Percentiles rank a stretch among this genome's conserved stretches.
phyloP scores from a whole-genome alignment of 2,113 vertebrate species.

The Spea multiplicata region DNA sequence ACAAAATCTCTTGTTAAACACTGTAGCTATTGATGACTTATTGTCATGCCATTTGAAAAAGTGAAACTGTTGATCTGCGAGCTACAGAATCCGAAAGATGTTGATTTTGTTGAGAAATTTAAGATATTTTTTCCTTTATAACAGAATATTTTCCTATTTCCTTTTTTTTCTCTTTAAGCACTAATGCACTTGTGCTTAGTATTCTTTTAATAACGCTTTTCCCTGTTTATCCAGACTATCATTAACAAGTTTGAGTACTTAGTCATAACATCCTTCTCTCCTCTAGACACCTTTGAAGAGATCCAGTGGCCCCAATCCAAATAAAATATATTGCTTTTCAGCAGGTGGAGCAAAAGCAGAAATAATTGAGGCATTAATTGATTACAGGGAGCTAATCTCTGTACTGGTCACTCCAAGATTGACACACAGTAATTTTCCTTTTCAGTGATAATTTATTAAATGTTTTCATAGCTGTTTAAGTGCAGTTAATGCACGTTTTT shows the following conservation, averaged over 20 bases:
- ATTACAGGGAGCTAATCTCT: conserved; percentile 76
- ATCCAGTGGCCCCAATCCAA: conserved; percentile 76
- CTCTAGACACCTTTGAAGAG: conserved; percentile 73
- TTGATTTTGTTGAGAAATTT: not conserved
- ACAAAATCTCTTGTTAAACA: not conserved
- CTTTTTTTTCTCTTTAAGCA: not conserved
- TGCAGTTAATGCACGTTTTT: too few species aligned
- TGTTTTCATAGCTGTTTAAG: not conserved
- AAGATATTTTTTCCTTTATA: not conserved
- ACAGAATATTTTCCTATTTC: conserved; percentile 7
- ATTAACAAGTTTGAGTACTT: conserved; percentile 64
- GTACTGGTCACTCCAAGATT: conserved; percentile 75
- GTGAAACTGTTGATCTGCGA: not conserved
- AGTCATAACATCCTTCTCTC: conserved; percentile 76
- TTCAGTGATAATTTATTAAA: not conserved
- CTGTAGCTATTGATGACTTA: not conserved
- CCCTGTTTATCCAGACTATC: conserved; percentile 31
- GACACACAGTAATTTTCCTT: conserved; percentile 21
- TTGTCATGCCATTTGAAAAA: not conserved
- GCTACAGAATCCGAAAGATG: conserved; percentile 9
- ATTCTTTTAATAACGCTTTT: conserved; percentile 25
- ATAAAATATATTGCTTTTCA: conserved; percentile 73
- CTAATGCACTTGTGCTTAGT: conserved; percentile 46
- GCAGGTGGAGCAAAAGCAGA: conserved; percentile 79
- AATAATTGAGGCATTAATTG: conserved; percentile 81